Percentiles rank a stretch among this genome's conserved stretches.
Conservation (phyloP, 2,797 vertebrate genomes). For the Brachymystax lenok region DNA sequence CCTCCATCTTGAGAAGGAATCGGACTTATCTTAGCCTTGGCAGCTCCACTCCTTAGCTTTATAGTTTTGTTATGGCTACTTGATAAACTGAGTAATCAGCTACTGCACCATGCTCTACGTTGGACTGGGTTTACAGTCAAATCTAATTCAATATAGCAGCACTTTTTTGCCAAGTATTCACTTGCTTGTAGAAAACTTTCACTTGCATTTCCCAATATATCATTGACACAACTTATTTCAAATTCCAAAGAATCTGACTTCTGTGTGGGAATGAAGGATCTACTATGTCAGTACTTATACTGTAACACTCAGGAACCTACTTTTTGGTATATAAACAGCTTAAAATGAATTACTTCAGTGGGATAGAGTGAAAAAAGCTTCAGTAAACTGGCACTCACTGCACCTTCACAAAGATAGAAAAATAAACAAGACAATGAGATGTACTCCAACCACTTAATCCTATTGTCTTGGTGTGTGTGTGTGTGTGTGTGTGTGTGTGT, state of each 20-base stretch:
- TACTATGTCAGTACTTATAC: slow-evolving; percentile 15
- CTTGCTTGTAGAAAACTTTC: neutral
- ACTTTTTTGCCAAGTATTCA: neutral
- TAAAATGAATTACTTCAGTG: slow-evolving; percentile 50
- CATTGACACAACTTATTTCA: neutral
- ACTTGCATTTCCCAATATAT: neutral
- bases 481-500: slow-evolving; percentile 14
- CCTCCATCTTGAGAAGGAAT: slow-evolving; percentile 11
- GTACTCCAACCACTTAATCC: slow-evolving; percentile 36
- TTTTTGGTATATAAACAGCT: slow-evolving; percentile 43
- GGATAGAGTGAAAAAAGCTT: slow-evolving; percentile 31
- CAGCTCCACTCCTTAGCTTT: slow-evolving; percentile 9
- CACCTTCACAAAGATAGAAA: slow-evolving; percentile 43
- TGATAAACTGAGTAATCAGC: slow-evolving; percentile 39
- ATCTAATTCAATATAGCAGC: neutral
- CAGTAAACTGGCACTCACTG: slow-evolving; percentile 44
- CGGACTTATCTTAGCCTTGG: slow-evolving; percentile 12
- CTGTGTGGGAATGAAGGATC: slow-evolving; percentile 1
- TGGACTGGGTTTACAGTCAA: neutral
- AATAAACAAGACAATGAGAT: slow-evolving; percentile 55
- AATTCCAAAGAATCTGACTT: neutral
- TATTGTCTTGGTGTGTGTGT: slow-evolving; percentile 1
- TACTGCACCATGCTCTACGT: slow-evolving; percentile 13
- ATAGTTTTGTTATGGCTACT: slow-evolving; percentile 46
- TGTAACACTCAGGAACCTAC: slow-evolving; percentile 18